phyloP scores from a whole-genome alignment of 1,140 invertebrate species.

The Laodelphax striatellus region DNA sequence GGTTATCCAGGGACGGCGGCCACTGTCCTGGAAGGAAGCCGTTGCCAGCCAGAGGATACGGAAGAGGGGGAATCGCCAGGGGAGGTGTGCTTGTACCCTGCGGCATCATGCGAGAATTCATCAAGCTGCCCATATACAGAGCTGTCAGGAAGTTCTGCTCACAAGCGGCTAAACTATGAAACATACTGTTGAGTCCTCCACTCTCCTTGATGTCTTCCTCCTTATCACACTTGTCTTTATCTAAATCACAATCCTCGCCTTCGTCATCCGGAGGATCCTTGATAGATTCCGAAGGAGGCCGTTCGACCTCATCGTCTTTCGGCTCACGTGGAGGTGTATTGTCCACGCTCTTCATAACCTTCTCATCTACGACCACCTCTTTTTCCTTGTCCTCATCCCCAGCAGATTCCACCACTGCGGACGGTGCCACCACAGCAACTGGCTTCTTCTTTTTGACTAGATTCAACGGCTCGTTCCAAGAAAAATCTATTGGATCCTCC shows the following conservation, averaged over 20 bases:
- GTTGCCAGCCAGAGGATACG: neutral
- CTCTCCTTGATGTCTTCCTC: neutral
- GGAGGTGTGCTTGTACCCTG: neutral
- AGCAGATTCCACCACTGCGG: constrained; percentile 23
- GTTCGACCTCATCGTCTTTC: neutral
- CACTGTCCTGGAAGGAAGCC: neutral
- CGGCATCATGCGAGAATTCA: constrained; percentile 18
- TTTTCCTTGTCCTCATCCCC: constrained; percentile 12
- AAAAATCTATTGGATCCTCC: constrained; percentile 13
- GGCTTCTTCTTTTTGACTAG: constrained; percentile 34
- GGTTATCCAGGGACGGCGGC: neutral
- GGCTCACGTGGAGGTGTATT: neutral
- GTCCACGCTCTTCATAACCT: constrained; percentile 22
- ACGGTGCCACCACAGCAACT: constrained; percentile 35
- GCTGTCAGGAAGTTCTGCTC: constrained; percentile 46
- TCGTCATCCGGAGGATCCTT: neutral
- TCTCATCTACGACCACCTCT: constrained; percentile 12
- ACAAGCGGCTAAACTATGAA: constrained; percentile 27
- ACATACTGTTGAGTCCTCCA: constrained; percentile 16
- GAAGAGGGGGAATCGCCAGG: neutral
- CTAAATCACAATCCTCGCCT: neutral
- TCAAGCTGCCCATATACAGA: constrained; percentile 46
- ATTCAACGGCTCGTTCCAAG: constrained; percentile 29
- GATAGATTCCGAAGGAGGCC: neutral
- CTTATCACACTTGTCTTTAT: neutral